Conservation (phyloP, 2,797 vertebrate species). For the Pterois miles region DNA sequence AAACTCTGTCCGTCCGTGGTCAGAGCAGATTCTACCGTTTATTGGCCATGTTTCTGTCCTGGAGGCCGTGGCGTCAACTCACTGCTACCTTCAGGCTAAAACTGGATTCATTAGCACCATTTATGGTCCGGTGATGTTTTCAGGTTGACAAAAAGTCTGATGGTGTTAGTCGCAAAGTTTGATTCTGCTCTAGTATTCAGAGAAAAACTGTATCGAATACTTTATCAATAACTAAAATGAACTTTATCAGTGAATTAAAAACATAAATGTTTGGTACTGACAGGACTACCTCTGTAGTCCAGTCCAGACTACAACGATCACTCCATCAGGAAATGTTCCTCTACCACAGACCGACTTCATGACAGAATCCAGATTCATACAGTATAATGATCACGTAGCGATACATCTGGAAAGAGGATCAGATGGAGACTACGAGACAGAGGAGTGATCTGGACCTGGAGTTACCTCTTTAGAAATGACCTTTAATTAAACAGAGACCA, state of each 20-base stretch:
- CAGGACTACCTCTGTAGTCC: background rate
- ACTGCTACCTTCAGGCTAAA: constrained; percentile 38
- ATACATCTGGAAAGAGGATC: no score
- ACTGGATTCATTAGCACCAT: constrained; percentile 55
- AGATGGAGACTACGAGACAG: background rate
- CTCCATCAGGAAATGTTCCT: background rate
- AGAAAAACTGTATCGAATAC: background rate
- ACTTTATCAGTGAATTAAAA: background rate
- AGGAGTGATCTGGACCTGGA: background rate
- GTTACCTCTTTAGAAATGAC: background rate
- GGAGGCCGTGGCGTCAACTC: no score
- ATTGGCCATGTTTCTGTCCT: no score
- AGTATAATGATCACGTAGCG: no score
- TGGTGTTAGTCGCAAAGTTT: background rate
- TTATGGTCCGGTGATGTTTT: background rate
- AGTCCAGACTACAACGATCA: no score
- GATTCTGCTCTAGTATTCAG: background rate
- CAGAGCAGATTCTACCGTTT: no score
- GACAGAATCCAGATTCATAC: no score
- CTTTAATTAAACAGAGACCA: background rate
- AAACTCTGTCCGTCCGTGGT: background rate
- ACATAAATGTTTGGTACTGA: background rate
- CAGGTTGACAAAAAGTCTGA: background rate
- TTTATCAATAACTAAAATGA: background rate
- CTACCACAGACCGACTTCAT: background rate